phyloP scores from a whole-genome alignment of 2,888 invertebrate species.

The Melitaea athalia region DNA sequence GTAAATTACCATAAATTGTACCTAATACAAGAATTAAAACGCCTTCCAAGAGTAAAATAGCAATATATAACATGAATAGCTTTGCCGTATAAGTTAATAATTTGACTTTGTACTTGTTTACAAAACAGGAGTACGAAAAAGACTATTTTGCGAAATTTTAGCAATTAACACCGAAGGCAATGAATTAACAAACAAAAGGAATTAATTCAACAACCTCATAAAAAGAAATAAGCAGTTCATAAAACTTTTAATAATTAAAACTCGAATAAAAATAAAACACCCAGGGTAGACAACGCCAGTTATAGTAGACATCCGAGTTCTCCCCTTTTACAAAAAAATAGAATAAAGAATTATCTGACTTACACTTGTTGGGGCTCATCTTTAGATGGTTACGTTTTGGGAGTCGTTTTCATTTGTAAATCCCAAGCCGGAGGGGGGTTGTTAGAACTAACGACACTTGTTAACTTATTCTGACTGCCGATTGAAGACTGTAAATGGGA shows the following conservation, averaged over 20 bases:
- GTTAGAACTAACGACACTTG: constrained; percentile 74
- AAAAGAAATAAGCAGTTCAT: constrained; percentile 81
- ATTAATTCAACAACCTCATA: constrained; percentile 80
- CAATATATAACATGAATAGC: constrained; percentile 33
- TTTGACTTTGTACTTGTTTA: constrained; percentile 41
- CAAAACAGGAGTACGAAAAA: constrained; percentile 40
- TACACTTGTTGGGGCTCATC: constrained; percentile 46
- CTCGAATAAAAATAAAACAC: constrained; percentile 75
- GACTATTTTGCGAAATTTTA: constrained; percentile 44
- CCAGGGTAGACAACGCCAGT: constrained; percentile 53
- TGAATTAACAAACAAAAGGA: constrained; percentile 76
- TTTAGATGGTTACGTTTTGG: constrained; percentile 49
- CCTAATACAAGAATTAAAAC: constrained; percentile 22
- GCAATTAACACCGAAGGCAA: constrained; percentile 56
- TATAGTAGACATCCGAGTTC: constrained; percentile 41
- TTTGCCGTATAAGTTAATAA: constrained; percentile 28
- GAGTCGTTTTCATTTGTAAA: constrained; percentile 59
- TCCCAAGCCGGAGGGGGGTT: constrained; percentile 61
- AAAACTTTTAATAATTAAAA: constrained; percentile 82
- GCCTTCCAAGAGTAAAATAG: constrained; percentile 34
- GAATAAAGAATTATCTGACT: constrained; percentile 19
- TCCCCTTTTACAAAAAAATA: constrained; percentile 23
- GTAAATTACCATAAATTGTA: neutral
- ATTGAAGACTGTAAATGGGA: constrained; percentile 73
- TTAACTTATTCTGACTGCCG: constrained; percentile 72